These are phyloP conservation scores for Casuarius casuarius DNA, from an alignment of 2,113 vertebrate genomes.

Conservation along the genomic window DNA sequence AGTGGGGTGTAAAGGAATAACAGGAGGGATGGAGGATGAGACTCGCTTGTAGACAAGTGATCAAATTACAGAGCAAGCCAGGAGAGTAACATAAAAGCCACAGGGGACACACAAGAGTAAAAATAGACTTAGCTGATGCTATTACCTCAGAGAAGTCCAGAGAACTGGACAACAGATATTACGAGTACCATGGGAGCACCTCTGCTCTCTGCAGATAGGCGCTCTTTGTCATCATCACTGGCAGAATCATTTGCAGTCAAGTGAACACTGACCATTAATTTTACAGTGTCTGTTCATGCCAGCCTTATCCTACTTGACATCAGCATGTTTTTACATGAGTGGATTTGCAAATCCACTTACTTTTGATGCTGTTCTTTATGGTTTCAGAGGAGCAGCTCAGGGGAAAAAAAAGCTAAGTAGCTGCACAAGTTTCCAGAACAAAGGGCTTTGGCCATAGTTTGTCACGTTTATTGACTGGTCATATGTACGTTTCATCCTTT, in stretches of 20 bases:
- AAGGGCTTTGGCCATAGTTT: background rate
- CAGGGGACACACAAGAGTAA: background rate
- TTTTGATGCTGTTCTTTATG: background rate
- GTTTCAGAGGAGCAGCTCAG: background rate
- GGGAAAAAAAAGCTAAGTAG: background rate
- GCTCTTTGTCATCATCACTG: background rate
- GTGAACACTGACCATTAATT: background rate
- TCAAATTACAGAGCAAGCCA: background rate
- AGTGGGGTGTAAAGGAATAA: background rate
- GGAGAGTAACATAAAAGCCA: background rate
- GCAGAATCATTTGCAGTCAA: background rate
- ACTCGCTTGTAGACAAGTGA: background rate
- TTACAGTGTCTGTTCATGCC: background rate
- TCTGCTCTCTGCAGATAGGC: background rate
- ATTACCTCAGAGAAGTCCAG: background rate
- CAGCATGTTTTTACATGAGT: background rate
- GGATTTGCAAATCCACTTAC: background rate
- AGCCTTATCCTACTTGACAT: background rate
- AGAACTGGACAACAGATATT: background rate
- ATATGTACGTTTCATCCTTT: background rate
- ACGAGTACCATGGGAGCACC: accelerated
- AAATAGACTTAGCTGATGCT: background rate
- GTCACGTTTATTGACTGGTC: background rate
- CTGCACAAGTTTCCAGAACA: background rate
- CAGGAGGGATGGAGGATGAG: background rate